Conservation (phyloP, 1,140 invertebrate species). For the Dreissena polymorpha region DNA sequence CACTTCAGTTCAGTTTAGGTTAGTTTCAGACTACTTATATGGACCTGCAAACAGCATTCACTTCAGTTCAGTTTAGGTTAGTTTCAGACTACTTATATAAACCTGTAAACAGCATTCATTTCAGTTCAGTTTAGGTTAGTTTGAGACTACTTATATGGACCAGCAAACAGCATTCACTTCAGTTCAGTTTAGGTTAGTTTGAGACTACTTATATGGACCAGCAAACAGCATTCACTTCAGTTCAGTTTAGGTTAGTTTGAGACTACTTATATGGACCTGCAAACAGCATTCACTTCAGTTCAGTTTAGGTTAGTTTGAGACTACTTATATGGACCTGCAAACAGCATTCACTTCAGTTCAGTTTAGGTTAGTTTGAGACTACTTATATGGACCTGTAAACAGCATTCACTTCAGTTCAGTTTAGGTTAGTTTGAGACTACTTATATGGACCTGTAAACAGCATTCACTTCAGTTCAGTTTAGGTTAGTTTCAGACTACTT, state of each 20-base stretch:
- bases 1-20: neutral
- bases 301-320: neutral
- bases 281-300: constrained; percentile 47
- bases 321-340: no score
- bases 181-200: neutral
- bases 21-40: no score
- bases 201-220: no score
- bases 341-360: neutral
- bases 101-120: constrained; percentile 82
- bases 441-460: constrained; percentile 85
- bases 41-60: constrained; percentile 82
- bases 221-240: constrained; percentile 53
- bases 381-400: constrained; percentile 86
- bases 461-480: neutral
- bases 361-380: neutral
- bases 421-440: no score
- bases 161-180: constrained; percentile 77
- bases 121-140: neutral
- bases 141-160: no score
- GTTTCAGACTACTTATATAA: no score
- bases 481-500: no score
- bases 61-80: neutral
- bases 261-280: no score
- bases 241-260: neutral
- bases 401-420: neutral